Base-by-base conservation (phyloP, 2,888 invertebrate genomes). In the Meiosimyza platycephala region DNA sequence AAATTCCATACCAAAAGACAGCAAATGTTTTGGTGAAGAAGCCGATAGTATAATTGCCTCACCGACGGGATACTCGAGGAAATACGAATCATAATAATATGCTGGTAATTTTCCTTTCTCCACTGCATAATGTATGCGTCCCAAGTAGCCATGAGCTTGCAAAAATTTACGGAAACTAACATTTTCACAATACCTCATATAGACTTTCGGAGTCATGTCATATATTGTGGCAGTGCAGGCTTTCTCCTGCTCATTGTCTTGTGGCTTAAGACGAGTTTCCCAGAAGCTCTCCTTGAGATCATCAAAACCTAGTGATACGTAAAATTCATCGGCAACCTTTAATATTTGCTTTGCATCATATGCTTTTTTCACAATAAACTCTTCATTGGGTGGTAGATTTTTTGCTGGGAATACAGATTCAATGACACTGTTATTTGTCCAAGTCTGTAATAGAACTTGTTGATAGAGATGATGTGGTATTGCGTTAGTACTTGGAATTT, bases 381-480 rank as follows among this genome's bases (percentile, higher is more conserved):
- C 13, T 9, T 70, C 71, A 11, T 48, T 63, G 7, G 70, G 62
- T 6, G 72, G 69, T 6, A 68, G 40, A 22, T 64, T 55, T 22
- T 51, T 22, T 15, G 40, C 15, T 1, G 72, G 72, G 48, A 57
- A 63, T 55, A 57, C 33, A 48, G 47, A 18, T 16, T 48, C 62
- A 55, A 71, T 51, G 15, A 62, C 52, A 40, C 52, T 62, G 15
- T 50, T 59, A 6, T 66, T 16, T 15, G 60, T 55, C 71, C 66
- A 71, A 12, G 18, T 50, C 60, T 74, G 66, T 9, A n/a, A 48
- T 13, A 74, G 9, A 5, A 62, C 71, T 33, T 74, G 70, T 33
- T 74, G 60, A 54, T 50, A 71, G 6, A 74, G 54, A 66, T 74
- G 71, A 57, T 71, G 59, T 13, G 73, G 73, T 40, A 74, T 74